Evolutionary conservation across 2,797 vertebrate species (phyloP), one percentile per base, ranked within the genome.

Genomic region (Cryptoblepharus egeriae): DNA sequence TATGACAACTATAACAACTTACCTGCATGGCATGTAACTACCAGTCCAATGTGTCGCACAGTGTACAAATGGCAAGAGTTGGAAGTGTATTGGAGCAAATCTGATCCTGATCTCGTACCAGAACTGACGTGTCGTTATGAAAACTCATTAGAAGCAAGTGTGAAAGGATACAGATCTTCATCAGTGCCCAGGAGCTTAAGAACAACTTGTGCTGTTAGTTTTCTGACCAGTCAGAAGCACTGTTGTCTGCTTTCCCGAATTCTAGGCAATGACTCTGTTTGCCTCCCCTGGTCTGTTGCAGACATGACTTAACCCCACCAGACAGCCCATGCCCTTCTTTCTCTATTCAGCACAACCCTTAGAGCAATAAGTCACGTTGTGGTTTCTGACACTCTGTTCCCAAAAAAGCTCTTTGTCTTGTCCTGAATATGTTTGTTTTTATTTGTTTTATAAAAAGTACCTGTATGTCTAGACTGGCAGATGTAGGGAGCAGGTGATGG

Each of bases 231-330:
- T 82, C 75, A 57, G 0, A 0, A 55, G 35, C 57, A 77, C 87
- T 32, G 61, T 52, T 12, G 86, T 76, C 82, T 82, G 0, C 77
- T 73, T 84, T 68, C 79, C 82, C 2, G 0, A 81, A 77, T 1
- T 0, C 87, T 77, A 28, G 9, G 79, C 87, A 83, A 1, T 1
- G 0, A 83, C 81, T 88, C 71, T 81, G 89, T 79, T 93, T 84
- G 88, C 89, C 82, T 78, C 85, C 90, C 77, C 89, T 2, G 30
- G 87, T 92, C 69, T 72, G 76, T 90, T 89, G 81, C 84, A 94
- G 93, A 94, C 93, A 92, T 92, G 93, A 92, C 89, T 88, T 89
- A 88, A 92, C 85, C 90, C 88, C 79, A 30, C 82, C 87, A 91
- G 91, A 81, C 93, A 88, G 91, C 70, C 85, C 61, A 64, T 85